These are phyloP conservation scores for Calliphora vomitoria DNA, from an alignment of 2,888 invertebrate genomes.

Conservation along the genomic window DNA sequence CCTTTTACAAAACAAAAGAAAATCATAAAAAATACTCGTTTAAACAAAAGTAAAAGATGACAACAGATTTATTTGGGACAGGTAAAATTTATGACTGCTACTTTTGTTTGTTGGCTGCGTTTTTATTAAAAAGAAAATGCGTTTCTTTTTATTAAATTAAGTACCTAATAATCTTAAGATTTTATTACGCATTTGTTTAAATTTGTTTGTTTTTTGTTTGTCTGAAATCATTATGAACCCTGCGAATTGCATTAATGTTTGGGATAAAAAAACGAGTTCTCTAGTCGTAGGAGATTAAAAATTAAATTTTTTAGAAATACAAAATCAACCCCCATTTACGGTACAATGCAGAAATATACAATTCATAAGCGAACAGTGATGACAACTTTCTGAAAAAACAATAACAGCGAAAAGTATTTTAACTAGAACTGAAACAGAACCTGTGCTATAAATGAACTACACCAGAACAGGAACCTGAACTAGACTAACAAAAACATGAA, in stretches of 20 bases:
- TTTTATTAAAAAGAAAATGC: neutral
- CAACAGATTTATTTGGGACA: slow-evolving; percentile 20
- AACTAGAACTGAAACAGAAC: too few species aligned
- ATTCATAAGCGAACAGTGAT: neutral
- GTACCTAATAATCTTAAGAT: too few species aligned
- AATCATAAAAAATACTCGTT: neutral
- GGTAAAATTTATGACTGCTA: slow-evolving; percentile 57
- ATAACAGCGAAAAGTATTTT: too few species aligned
- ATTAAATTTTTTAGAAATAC: neutral
- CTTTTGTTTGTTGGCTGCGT: slow-evolving; percentile 12
- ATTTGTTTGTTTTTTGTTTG: neutral
- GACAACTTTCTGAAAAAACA: neutral
- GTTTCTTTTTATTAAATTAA: neutral
- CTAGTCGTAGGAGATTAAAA: neutral
- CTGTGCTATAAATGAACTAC: too few species aligned
- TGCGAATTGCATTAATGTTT: slow-evolving; percentile 35
- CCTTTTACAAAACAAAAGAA: slow-evolving; percentile 2
- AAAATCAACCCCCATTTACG: slow-evolving; percentile 23
- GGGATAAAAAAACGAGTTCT: slow-evolving; percentile 33
- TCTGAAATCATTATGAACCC: slow-evolving; percentile 8
- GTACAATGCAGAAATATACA: neutral
- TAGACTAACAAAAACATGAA: too few species aligned
- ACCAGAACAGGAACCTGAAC: too few species aligned
- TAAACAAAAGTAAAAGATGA: neutral
- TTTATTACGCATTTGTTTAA: too few species aligned